Conservation (phyloP, 2,797 vertebrate genomes). For the Arctocebus calabarensis region DNA sequence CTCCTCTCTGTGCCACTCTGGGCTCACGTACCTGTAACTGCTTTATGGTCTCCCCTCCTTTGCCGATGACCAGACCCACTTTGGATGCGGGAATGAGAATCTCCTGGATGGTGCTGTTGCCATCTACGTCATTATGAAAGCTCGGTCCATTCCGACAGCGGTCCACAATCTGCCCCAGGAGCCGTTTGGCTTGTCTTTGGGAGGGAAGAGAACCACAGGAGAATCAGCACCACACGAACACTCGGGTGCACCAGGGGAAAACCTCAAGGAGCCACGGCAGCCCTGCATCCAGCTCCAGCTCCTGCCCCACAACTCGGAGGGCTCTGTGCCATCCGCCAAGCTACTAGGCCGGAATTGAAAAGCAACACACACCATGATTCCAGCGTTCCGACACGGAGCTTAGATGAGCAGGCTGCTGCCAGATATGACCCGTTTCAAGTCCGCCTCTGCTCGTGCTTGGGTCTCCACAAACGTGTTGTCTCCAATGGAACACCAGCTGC, state of each 20-base stretch:
- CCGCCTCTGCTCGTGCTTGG: not conserved
- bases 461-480: not conserved
- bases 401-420: not conserved
- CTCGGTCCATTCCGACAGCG: slow-evolving; percentile 98
- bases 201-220: slow-evolving; percentile 83
- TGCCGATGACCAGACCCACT: slow-evolving; percentile 99
- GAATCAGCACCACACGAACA: slow-evolving; percentile 75
- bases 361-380: not conserved
- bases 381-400: not conserved
- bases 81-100: slow-evolving; percentile 98
- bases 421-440: not conserved
- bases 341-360: slow-evolving; percentile 57
- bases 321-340: slow-evolving; percentile 17
- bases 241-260: not conserved
- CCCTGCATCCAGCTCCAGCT: slow-evolving; percentile 70
- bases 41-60: slow-evolving; percentile 99
- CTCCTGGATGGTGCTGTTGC: slow-evolving; percentile 96
- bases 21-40: slow-evolving; percentile 93
- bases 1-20: not conserved
- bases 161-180: slow-evolving; percentile 98
- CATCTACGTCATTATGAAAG: slow-evolving; percentile 95
- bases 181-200: slow-evolving; percentile 96
- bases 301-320: slow-evolving; percentile 66
- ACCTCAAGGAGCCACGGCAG: not conserved
- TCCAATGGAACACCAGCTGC: not conserved